These are phyloP conservation scores for Scytalopus superciliaris DNA, from an alignment of 2,113 vertebrate genomes.

Conservation along the genomic window DNA sequence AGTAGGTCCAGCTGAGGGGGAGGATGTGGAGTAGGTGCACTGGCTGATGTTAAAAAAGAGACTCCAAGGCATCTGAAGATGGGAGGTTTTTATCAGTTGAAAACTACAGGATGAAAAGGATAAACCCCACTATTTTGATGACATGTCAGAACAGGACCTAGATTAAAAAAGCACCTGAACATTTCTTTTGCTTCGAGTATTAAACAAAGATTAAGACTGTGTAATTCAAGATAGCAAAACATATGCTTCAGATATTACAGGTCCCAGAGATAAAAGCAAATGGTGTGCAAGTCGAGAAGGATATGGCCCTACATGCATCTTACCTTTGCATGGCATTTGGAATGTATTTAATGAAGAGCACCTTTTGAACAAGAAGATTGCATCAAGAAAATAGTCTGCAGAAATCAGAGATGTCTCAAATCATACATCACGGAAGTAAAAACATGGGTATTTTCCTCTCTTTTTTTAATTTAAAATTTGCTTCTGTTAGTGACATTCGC, in stretches of 20 bases:
- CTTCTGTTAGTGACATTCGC: slow-evolving; percentile 34
- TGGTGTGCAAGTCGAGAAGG: not conserved
- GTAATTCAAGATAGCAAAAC: not conserved
- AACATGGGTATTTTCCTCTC: not conserved
- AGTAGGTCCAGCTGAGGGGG: not conserved
- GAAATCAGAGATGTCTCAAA: not conserved
- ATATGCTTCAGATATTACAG: not conserved
- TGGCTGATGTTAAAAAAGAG: not conserved
- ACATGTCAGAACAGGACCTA: not conserved
- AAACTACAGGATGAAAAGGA: not conserved
- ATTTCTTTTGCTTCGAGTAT: not conserved
- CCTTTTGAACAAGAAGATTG: not conserved
- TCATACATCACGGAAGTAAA: not conserved
- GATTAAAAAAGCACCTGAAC: not conserved
- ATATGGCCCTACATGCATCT: not conserved
- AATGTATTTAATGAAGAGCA: not conserved
- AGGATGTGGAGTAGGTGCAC: not conserved
- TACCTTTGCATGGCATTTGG: not conserved
- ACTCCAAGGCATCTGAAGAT: not conserved
- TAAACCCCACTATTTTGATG: not conserved
- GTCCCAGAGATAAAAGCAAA: not conserved
- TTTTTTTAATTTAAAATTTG: not conserved
- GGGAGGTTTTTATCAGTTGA: not conserved
- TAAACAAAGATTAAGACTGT: not conserved
- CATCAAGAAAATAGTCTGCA: not conserved